Conservation (phyloP, 1,140 invertebrate genomes). For the Trachelipus rathkii region DNA sequence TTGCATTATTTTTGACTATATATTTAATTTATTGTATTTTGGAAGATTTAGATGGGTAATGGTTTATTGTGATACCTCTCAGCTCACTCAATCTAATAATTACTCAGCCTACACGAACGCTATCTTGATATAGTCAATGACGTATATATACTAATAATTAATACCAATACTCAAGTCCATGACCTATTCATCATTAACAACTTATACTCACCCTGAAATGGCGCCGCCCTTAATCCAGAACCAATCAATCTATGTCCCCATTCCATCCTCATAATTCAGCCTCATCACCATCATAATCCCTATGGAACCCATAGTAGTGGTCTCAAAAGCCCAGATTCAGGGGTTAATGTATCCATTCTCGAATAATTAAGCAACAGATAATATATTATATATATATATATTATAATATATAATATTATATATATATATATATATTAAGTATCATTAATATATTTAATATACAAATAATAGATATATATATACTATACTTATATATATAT, state of each 20-base stretch:
- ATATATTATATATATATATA: neutral
- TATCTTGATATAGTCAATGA: neutral
- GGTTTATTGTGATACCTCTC: neutral
- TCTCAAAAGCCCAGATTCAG: constrained; percentile 40
- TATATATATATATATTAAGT: constrained; percentile 12
- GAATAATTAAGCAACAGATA: constrained; percentile 20
- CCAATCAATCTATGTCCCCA: constrained; percentile 23
- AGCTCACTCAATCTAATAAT: neutral
- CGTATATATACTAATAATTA: no score
- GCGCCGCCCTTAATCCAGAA: neutral
- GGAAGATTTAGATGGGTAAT: neutral
- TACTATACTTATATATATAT: neutral
- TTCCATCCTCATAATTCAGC: constrained; percentile 21
- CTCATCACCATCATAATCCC: constrained; percentile 11
- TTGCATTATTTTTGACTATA: no score
- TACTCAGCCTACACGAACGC: neutral
- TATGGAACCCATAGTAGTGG: constrained; percentile 30
- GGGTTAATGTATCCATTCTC: constrained; percentile 41
- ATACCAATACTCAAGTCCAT: neutral
- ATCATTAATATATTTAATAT: neutral
- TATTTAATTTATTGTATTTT: no score
- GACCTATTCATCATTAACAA: neutral
- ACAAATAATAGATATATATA: neutral
- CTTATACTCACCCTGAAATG: neutral
- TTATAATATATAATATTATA: constrained; percentile 1